Base-by-base conservation (phyloP, 2,113 vertebrate genomes). In the Chaenocephalus aceratus region DNA sequence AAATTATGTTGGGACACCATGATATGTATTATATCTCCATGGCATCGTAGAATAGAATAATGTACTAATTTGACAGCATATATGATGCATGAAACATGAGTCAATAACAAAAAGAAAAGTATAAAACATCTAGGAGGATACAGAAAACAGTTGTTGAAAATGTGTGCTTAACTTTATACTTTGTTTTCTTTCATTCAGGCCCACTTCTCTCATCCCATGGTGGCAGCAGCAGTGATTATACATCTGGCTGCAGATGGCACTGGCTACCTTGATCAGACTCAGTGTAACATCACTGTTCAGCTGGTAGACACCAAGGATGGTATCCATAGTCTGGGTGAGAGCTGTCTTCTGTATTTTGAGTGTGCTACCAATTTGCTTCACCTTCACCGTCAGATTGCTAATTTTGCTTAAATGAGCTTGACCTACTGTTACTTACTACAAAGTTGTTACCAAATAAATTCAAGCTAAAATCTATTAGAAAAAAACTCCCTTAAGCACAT, bases 191-290 rank as follows among this genome's bases (percentile, higher is more conserved):
- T 57, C 61, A 12, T 74, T 66, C 90, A 99, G 98, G 97, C 96
- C 3, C 93, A 95, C 80, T 99, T 99, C 89, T 97, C 96, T 69
- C 97, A 98, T 80, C 97, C 97, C 2, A 98, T 98, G 97, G 98
- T 99, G 60, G 98, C 97, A 54, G 95, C 97, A 0, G 98, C 98
- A 16, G 97, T 98, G 48, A 96, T 99, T 18, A 95, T 99, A 69
- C 97, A 99, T 89, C 92, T 99, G 84, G 97, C 98, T 26, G 97
- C 97, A 0, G 98, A 99, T 70, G 98, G 98, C 36, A 98, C 97
- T 2, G 93, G 94, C 71, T 96, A 96, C 74, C 90, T 96, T 12
- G 97, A 98, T 86, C 97, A 98, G 90, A 97, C 96, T 60, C 97
- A 99, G 87, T 97, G 97, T 86, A 97, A 97, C 61, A 96, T 99